These are phyloP conservation scores for Lytechinus pictus DNA, from an alignment of 35 echinoderm and acorn worm species.

Conservation along the genomic window DNA sequence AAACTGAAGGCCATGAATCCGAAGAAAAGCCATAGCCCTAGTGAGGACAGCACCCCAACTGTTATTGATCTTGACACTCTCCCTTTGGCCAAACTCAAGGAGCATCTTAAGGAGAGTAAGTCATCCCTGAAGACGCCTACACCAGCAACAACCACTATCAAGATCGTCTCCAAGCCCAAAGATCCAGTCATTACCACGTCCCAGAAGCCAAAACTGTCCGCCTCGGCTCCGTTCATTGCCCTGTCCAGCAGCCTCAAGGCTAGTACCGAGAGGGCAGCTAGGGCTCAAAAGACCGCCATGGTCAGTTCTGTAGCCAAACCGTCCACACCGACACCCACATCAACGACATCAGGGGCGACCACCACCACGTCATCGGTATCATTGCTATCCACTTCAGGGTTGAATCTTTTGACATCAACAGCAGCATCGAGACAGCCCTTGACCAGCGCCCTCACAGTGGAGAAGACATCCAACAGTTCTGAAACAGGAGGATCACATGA, in stretches of 20 bases:
- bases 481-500: not conserved
- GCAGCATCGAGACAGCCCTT: slow-evolving; percentile 25
- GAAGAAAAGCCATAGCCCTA: not conserved
- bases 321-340: not conserved
- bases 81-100: slow-evolving; percentile 36
- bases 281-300: slow-evolving; percentile 32
- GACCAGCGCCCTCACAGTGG: too few relatives aligned
- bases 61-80: slow-evolving; percentile 23
- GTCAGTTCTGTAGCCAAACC: not conserved
- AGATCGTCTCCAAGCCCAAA: slow-evolving; percentile 12
- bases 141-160: slow-evolving; percentile 28
- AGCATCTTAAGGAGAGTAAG: slow-evolving; percentile 33
- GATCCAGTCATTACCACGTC: not conserved
- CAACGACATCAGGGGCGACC: not conserved
- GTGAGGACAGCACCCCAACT: not conserved
- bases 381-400: not conserved
- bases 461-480: not conserved
- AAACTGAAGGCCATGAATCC: not conserved
- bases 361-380: not conserved
- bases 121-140: not conserved
- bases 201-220: not conserved
- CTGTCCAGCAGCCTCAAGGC: not conserved
- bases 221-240: not conserved
- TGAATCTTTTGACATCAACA: not conserved
- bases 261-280: not conserved